These are phyloP conservation scores for Pammene fasciana DNA, from an alignment of 2,888 invertebrate genomes.

Conservation along the genomic window DNA sequence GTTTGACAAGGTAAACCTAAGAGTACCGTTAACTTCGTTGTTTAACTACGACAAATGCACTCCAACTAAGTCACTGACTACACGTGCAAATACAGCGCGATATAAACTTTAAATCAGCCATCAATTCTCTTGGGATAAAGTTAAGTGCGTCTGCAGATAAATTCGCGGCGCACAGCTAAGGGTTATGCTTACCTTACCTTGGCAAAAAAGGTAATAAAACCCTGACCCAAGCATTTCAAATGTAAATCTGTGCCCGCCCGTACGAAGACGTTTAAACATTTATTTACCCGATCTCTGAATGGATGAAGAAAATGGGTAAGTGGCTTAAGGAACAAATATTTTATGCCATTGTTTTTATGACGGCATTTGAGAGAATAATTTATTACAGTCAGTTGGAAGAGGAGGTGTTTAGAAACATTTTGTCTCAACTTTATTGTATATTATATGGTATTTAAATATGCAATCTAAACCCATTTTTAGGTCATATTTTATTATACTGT, in stretches of 20 bases:
- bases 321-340: conserved; percentile 43
- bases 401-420: too few species aligned
- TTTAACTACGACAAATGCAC: too few species aligned
- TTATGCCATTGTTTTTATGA: conserved; percentile 33
- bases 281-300: conserved; percentile 59
- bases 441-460: too few species aligned
- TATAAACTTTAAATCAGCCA: conserved; percentile 11
- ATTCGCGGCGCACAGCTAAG: conserved; percentile 38
- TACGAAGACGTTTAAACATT: conserved; percentile 65
- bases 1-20: too few species aligned
- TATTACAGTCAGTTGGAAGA: neutral
- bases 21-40: too few species aligned
- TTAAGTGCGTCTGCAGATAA: conserved; percentile 48
- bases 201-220: conserved; percentile 64
- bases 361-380: conserved; percentile 17
- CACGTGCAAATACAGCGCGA: neutral
- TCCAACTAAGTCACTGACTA: too few species aligned
- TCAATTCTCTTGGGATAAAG: conserved; percentile 42
- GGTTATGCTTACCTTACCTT: conserved; percentile 54
- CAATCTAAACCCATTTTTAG: too few species aligned
- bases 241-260: conserved; percentile 64
- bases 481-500: too few species aligned
- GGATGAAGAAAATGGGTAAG: conserved; percentile 52
- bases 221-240: conserved; percentile 67
- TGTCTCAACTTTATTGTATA: too few species aligned